Evolutionary conservation across 2,113 vertebrate genomes (phyloP), one percentile per base, ranked within the genome.

Genomic region (Monopterus albus): DNA sequence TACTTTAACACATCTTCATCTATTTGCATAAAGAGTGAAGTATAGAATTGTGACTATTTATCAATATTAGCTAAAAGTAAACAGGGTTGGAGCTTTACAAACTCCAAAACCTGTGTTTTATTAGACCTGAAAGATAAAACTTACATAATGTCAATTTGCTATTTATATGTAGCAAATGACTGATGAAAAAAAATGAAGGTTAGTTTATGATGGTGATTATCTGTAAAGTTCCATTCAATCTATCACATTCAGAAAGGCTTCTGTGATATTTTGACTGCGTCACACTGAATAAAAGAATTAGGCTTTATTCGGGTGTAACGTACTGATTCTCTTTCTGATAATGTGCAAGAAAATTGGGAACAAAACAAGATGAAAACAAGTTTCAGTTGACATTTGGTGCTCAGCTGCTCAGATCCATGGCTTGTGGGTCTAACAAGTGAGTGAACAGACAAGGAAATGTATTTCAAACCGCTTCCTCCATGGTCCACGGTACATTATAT

Each of bases 211-310:
- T 7, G 33, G 17, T 17, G 13, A 17, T 36, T 35, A 47, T 21
- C 4, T 42, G 25, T 7, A 51, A 8, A 7, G 42, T 31, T 38
- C 12, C 2, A 11, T 3, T 43, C 45, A 47, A 11, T 12, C 29
- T 31, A 7, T 45, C 9, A 35, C 26, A 35, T 61, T 53, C 5
- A 71, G 7, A 1, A 2, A 9, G 9, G 28, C 13, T 29, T 61
- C 38, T 61, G n/a, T 64, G 69, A 15, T 10, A 15, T 56, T 46
- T 29, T 62, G 13, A 55, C 14, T 47, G 47, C 15, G 15, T 62
- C 38, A 61, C 39, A 72, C 7, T 28, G 15, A 3, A 10, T 43
- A 2, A 29, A 39, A 28, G 39, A 2, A 49, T 40, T 2, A 18
- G 33, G 6, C 33, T 9, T 14, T n/a, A 23, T 39, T 17, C 5